Percentiles rank a stretch among this genome's conserved stretches.
phyloP scores from a whole-genome alignment of 64 coral and sea anemone genomes.

The Cladopsammia gracilis region DNA sequence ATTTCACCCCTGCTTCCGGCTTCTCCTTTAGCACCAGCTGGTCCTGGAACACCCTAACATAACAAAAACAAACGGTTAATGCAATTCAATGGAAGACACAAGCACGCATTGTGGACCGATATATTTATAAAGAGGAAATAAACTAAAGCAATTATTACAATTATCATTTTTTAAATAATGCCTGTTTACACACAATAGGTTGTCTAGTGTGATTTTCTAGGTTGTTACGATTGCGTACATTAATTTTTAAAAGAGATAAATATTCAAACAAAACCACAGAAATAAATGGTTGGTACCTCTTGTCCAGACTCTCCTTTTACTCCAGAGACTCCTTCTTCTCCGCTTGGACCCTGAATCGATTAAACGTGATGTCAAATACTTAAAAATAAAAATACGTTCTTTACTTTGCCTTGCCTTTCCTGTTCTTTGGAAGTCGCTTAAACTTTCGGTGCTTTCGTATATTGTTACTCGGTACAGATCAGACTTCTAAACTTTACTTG shows the following conservation, averaged over 20 bases:
- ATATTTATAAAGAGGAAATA: too few species aligned
- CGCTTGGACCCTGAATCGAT: slow-evolving; percentile 55
- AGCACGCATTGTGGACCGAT: not conserved
- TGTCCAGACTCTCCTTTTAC: slow-evolving; percentile 29
- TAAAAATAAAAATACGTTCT: not conserved
- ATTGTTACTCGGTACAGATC: too few species aligned
- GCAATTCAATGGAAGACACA: not conserved
- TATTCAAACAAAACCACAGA: too few species aligned
- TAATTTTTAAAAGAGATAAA: too few species aligned
- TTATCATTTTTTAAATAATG: too few species aligned
- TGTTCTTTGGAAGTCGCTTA: not conserved
- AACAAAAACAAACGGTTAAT: not conserved
- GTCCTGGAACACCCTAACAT: slow-evolving; percentile 24
- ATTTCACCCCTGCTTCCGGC: slow-evolving; percentile 12
- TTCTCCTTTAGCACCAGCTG: slow-evolving; percentile 44
- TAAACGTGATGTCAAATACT: not conserved
- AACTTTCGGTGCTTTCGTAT: not conserved
- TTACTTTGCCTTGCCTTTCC: not conserved
- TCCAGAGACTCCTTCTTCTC: slow-evolving; percentile 36
- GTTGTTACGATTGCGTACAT: too few species aligned
- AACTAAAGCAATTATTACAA: too few species aligned
- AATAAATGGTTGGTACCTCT: slow-evolving; percentile 22
- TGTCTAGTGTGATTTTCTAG: not conserved
- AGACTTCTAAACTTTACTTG: not conserved
- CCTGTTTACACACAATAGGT: too few species aligned